Evolutionary conservation across 64 coral and sea anemone genomes (phyloP), one percentile per base, ranked within the genome.

Genomic region (Dendrophyllia cribrosa): DNA sequence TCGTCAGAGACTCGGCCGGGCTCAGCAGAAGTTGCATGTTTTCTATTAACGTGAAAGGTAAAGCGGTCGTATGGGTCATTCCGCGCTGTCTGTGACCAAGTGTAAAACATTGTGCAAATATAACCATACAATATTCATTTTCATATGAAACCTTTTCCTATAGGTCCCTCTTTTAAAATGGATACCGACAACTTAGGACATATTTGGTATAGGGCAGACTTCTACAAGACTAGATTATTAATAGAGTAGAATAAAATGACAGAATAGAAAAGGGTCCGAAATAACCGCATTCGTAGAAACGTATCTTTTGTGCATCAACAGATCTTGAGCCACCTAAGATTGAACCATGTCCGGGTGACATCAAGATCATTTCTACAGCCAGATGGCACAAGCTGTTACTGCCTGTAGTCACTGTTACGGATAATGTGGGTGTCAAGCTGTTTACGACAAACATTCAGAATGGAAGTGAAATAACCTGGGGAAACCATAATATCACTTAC

Each of bases 391-490:
- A 7, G 26, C 20, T 89, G 15, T 24, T 66, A 44, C 59, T 89
- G 3, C 87, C 87, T 14, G 7, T 20, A 45, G 20, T 91, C 23
- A 83, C 14, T 43, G 53, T 83, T 21, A 46, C 62, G 20, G 89
- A 91, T 58, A 91, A 91, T 60, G 78, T 91, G 20, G 89, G 67
- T 7, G 78, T 91, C 2, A 46, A 59, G 52, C 48, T 24, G 1
- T 25, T 89, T n/a, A 19, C 45, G 60, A 50, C 70, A 7, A 68
- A 68, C 55, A 82, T 81, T 60, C 4, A 9, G 19, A 91, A 91
- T 60, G 89, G 76, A 53, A 91, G 61, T 56, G 34, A 91, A 11
- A 22, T 91, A 11, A 65, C 76, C 7, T 91, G 89, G 89, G 89
- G 89, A 16, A 13, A 53, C 7, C 66, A 91, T 21, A 26, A 91